A percentile compares a stretch with the other conserved stretches of the same genome.
Evolutionary conservation across 2,888 invertebrate species (phyloP).

Genomic region (Xylophagus ater): DNA sequence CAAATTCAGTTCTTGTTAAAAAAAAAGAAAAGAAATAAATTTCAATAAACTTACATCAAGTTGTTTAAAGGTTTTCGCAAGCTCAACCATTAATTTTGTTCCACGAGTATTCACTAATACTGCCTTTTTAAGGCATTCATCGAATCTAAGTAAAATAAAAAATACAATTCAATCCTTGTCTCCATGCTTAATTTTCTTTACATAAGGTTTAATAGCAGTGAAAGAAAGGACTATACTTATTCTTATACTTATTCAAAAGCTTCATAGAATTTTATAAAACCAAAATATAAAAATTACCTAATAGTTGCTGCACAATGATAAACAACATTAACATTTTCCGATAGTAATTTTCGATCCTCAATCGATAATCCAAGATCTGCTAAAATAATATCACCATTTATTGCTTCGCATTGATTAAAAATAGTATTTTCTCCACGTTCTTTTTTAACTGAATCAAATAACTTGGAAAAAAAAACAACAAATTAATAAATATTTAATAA

Average conservation of each 20-base stretch:
- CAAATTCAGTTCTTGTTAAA: not conserved
- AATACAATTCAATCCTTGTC: not conserved
- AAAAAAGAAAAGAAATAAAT: conserved; percentile 4
- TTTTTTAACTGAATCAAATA: conserved; percentile 62
- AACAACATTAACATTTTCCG: conserved; percentile 66
- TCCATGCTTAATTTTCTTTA: too few relatives aligned
- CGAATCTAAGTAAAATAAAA: conserved; percentile 48
- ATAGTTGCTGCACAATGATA: conserved; percentile 72
- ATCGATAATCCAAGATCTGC: conserved; percentile 57
- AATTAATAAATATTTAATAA: not conserved
- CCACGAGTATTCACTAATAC: conserved; percentile 87
- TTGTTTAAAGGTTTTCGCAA: conserved; percentile 67
- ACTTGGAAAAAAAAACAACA: conserved; percentile 41
- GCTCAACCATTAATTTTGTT: conserved; percentile 72
- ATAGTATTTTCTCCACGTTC: conserved; percentile 51
- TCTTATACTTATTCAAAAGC: too few relatives aligned
- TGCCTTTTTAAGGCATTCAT: conserved; percentile 81
- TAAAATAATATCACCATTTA: conserved; percentile 60
- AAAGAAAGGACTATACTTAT: too few relatives aligned
- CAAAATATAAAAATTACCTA: conserved; percentile 32
- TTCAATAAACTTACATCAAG: conserved; percentile 49
- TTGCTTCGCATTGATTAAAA: conserved; percentile 55
- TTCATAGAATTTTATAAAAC: not conserved
- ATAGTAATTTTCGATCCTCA: conserved; percentile 51
- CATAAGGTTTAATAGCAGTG: too few relatives aligned